Conservation (phyloP, 2,113 vertebrate genomes). For the Saguinus midas region DNA sequence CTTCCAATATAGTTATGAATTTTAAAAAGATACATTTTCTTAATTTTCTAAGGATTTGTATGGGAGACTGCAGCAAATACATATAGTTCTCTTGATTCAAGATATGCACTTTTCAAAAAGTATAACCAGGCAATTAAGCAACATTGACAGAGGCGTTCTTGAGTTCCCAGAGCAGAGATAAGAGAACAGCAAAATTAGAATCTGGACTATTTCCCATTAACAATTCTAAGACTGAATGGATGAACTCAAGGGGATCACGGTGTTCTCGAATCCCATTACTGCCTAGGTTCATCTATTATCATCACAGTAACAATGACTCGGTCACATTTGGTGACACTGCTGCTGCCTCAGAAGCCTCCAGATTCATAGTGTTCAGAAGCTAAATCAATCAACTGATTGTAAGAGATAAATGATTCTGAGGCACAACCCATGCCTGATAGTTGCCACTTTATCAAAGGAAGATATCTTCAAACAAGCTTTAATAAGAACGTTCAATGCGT, state of each 20-base stretch:
- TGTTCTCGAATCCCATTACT: not conserved
- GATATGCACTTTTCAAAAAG: not conserved
- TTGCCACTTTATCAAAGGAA: conserved; percentile 13
- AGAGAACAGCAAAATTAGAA: not conserved
- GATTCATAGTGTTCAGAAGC: not conserved
- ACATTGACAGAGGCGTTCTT: not conserved
- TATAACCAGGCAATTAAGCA: not conserved
- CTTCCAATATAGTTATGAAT: not conserved
- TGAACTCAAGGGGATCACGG: not conserved
- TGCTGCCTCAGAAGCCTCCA: conserved; percentile 1
- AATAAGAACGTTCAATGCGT: conserved; percentile 9
- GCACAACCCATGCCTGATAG: not conserved
- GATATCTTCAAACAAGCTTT: conserved; percentile 45
- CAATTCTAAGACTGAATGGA: not conserved
- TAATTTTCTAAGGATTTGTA: not conserved
- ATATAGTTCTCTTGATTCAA: not conserved
- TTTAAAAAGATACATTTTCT: not conserved
- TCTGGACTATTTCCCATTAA: not conserved
- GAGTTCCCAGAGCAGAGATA: not conserved
- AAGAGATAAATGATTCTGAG: not conserved
- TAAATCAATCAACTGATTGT: conserved; percentile 59
- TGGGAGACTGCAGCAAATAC: not conserved
- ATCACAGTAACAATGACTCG: rapidly evolving
- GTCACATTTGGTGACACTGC: not conserved
- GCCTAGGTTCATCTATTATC: not conserved